Conservation (phyloP, 2,888 invertebrate genomes). For the Blastobasis lacticolella region DNA sequence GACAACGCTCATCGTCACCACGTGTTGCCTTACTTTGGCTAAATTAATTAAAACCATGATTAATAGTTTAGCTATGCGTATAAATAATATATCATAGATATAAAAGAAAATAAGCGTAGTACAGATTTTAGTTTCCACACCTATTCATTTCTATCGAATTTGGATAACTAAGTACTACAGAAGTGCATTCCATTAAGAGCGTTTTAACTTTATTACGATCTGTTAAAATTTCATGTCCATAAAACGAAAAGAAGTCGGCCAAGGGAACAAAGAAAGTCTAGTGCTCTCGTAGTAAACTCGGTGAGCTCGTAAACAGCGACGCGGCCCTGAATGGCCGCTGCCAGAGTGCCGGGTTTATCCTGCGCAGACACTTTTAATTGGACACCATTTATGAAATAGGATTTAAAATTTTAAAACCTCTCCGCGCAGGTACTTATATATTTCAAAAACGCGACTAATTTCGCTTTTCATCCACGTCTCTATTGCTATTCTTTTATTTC, state of each 20-base stretch:
- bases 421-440: conserved; percentile 4
- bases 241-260: conserved; percentile 37
- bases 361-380: conserved; percentile 44
- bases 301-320: conserved; percentile 49
- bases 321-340: conserved; percentile 35
- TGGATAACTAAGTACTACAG: too few species aligned
- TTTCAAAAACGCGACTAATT: conserved; percentile 21
- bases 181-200: conserved; percentile 7
- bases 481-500: conserved; percentile 17
- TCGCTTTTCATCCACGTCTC: conserved; percentile 19
- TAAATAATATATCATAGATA: too few species aligned
- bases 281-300: conserved; percentile 49
- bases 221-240: conserved; percentile 40
- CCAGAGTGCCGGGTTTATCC: conserved; percentile 22
- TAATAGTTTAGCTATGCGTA: too few species aligned
- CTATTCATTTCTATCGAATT: too few species aligned
- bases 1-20: conserved; percentile 6
- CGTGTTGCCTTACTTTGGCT: background rate
- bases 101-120: too few species aligned
- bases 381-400: conserved; percentile 31
- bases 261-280: conserved; percentile 44
- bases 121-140: too few species aligned
- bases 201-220: conserved; percentile 32
- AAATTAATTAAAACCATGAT: too few species aligned
- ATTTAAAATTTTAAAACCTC: conserved; percentile 21